Evolutionary conservation across 2,888 invertebrate species (phyloP), one percentile per base, ranked within the genome.

Genomic region (Hylaea fasciaria): DNA sequence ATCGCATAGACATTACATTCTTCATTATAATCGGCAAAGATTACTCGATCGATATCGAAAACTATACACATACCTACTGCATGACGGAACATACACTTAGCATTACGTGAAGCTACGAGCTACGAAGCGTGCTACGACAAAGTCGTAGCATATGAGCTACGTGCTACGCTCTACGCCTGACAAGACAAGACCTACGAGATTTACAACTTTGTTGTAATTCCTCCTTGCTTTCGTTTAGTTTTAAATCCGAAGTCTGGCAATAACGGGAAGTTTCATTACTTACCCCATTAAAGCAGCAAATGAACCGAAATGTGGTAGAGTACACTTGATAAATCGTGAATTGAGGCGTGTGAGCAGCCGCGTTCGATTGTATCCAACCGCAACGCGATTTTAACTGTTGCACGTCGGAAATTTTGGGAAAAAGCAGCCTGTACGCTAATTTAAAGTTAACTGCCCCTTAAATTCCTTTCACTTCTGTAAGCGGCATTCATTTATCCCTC

Each of bases 301-400:
- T 44, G 22, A 28, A 44, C 11, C 1, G 28, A 28, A 12, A 8
- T 29, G 29, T 46, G 46, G 37, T 50, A 14, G 13, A 40, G 40
- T 40, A 40, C 40, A 29, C 49, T 40, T 40, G 13, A 29, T 50
- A 50, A 40, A 50, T 50, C 11, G 40, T 12, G 49, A 40, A 40
- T 14, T 13, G 49, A 29, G 40, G 14, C 49, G 14, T 50, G 49
- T 13, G 39, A 49, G 13, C 40, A 10, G 14, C 37, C 29, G 40
- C 14, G 10, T 49, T 50, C 40, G 40, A 48, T 48, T 48, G 49
- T 40, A 29, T 22, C 10, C n/a, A 49, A 48, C 49, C 39, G 29
- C 49, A 50, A 29, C 28, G 10, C 40, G 29, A 28, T 28, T n/a
- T 40, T 40, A 50, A 40, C 39, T 40, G 49, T 40, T 40, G 49